Evolutionary conservation across 2,797 vertebrate genomes (phyloP), one percentile per base, ranked within the genome.

Genomic region (Carduelis carduelis): DNA sequence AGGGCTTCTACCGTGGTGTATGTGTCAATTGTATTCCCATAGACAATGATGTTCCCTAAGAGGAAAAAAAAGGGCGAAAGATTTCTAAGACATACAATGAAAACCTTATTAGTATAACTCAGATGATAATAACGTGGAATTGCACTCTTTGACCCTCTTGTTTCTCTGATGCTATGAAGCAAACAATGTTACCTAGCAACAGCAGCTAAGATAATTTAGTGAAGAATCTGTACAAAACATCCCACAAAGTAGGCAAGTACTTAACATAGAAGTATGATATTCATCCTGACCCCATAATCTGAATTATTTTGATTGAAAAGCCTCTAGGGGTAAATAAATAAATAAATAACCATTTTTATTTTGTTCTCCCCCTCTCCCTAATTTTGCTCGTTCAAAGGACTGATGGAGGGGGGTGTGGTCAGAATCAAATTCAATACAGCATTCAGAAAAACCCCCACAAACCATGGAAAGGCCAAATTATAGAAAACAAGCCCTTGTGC

Each of bases 31-130:
- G 97, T 98, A 95, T 98, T 97, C 56, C 99, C 99, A 15, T 99
- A 99, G 82, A 99, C 97, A 68, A 99, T 97, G 64, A 98, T 74
- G 27, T 98, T 97, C 66, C 98, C 99, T 99, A 95, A 70, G 93
- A 65, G 83, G 19, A 8, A 41, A 28, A 47, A 69, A 81, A 69
- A 26, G 12, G 46, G 32, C 23, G 60, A 55, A 87, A 95, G 47
- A 90, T 88, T 76, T 93, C 90, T 90, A 94, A 96, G 95, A 91
- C 24, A 37, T 28, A 96, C 61, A 94, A 96, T 91, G 92, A 92
- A 97, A 97, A 95, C 90, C 93, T 95, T 96, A 95, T 97, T 97
- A 97, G 97, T 95, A 66, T 91, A 96, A 95, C 94, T 94, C 94
- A 96, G 95, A 97, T 95, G 92, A 95, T 97, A 96, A 98, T 96